Base-by-base conservation (phyloP, 2,113 vertebrate species). In the Sakesphorus luctuosus region DNA sequence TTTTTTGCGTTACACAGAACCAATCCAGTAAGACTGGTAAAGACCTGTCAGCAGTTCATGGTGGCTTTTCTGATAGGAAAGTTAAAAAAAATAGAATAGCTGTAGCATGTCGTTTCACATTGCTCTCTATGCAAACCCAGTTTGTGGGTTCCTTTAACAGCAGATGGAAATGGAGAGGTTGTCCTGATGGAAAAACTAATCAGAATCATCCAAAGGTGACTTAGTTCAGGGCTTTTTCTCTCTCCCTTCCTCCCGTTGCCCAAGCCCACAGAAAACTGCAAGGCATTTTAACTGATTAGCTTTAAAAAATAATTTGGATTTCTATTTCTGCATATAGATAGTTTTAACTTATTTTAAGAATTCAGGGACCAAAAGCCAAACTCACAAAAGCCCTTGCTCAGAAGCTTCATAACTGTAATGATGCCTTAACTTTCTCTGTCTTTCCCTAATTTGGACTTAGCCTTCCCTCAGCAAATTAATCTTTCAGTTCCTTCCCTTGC, bases 211-310 rank as follows among this genome's bases (percentile, higher is more conserved):
- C 8, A 43, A 67, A 84, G 3, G 12, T n/a, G 44, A 18, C 9
- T 86, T 26, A 26, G 10, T 46, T 80, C 16, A 26, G 38, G 8
- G 1, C 1, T 68, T 36, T 72, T 28, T 80, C 14, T 46, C 26
- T 29, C 20, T 50, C 20, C 1, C 23, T 71, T 33, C 18, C 17
- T 68, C 9, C 25, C 17, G 10, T 10, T 0, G 0, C 16, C 3
- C 13, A 40, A 36, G 58, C 10, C 43, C 26, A 21, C 26, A 40
- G n/a, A 58, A 82, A 61, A 44, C 4, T 0, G 0, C 55, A 47
- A 29, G 14, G 31, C 5, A 9, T 28, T 93, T 90, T 69, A 76
- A 28, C 28, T 24, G 43, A 40, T 36, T 20, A 24, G 11, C 36
- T 35, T 80, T 74, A 18, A 86, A 90, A 77, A 74, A 40, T 25